These are phyloP conservation scores for Alviniconcha marisindica DNA, from an alignment of 1,140 invertebrate genomes.

Conservation along the genomic window DNA sequence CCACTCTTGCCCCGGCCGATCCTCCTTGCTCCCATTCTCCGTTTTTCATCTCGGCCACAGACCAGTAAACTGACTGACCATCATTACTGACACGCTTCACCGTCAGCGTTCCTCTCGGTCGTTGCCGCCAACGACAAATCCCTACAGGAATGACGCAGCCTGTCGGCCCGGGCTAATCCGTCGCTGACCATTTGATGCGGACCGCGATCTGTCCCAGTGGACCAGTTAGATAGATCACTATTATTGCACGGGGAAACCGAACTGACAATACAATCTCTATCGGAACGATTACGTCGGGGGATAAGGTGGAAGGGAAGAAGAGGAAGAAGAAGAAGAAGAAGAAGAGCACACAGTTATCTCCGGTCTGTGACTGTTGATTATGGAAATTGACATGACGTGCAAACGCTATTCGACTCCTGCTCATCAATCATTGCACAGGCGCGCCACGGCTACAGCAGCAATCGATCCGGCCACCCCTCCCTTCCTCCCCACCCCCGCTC, in stretches of 20 bases:
- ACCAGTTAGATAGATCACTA: constrained; percentile 15
- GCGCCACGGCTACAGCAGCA: not conserved
- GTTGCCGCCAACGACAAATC: too few relatives aligned
- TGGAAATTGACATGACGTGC: constrained; percentile 44
- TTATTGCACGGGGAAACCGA: constrained; percentile 14
- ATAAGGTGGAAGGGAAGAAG: not conserved
- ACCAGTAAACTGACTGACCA: too few relatives aligned
- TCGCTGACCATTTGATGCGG: not conserved
- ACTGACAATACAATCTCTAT: constrained; percentile 30
- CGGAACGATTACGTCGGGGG: constrained; percentile 14
- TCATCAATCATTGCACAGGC: constrained; percentile 36
- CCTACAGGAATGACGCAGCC: too few relatives aligned
- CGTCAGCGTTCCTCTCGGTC: too few relatives aligned
- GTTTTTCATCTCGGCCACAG: too few relatives aligned
- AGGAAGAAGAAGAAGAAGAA: not conserved
- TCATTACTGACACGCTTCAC: too few relatives aligned
- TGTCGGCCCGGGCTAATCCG: too few relatives aligned
- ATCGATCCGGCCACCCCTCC: constrained; percentile 26
- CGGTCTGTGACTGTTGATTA: constrained; percentile 40
- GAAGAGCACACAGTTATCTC: constrained; percentile 6
- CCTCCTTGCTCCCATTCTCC: too few relatives aligned
- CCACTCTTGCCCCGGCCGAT: too few relatives aligned
- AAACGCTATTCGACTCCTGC: constrained; percentile 29
- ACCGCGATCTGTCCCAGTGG: not conserved
- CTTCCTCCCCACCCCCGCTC: too few relatives aligned